Percentiles rank a stretch among this genome's conserved stretches.
phyloP scores from a whole-genome alignment of 1,140 invertebrate species.

The Drosophila orosa region DNA sequence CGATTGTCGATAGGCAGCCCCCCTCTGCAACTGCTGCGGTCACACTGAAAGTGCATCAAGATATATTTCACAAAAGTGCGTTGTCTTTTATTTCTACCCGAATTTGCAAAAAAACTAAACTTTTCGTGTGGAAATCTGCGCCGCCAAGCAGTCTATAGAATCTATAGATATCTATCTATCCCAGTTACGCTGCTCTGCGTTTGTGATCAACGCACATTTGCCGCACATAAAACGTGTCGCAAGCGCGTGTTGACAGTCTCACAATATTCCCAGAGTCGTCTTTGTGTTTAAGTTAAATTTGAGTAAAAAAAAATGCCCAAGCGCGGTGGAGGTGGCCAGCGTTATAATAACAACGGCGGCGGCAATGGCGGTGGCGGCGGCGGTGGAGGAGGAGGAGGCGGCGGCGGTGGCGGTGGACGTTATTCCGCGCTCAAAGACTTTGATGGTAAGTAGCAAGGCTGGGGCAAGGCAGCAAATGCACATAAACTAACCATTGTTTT shows the following conservation, averaged over 20 bases:
- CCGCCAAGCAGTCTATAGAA: neutral
- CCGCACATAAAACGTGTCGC: constrained; percentile 38
- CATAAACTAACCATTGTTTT: neutral
- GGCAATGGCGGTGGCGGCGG: constrained; percentile 35
- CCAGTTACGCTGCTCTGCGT: neutral
- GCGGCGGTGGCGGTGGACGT: constrained; percentile 51
- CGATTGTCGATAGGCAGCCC: neutral
- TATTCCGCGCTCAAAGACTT: constrained; percentile 63
- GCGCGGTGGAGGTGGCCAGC: constrained; percentile 34
- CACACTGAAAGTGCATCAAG: neutral
- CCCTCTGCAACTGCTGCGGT: too few species aligned
- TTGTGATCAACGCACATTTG: neutral
- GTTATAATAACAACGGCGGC: constrained; percentile 64
- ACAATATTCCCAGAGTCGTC: too few species aligned
- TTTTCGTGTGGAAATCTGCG: neutral
- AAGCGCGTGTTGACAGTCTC: neutral
- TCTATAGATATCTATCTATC: neutral
- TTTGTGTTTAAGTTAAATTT: too few species aligned
- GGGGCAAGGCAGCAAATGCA: neutral
- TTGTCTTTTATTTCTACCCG: constrained; percentile 35
- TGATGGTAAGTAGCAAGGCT: constrained; percentile 66
- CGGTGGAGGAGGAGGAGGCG: constrained; percentile 12
- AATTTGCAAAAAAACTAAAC: neutral
- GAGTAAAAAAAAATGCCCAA: too few species aligned
- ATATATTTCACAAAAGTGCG: constrained; percentile 61